phyloP scores from a whole-genome alignment of 2,797 vertebrate genomes.

The Poecilia picta region DNA sequence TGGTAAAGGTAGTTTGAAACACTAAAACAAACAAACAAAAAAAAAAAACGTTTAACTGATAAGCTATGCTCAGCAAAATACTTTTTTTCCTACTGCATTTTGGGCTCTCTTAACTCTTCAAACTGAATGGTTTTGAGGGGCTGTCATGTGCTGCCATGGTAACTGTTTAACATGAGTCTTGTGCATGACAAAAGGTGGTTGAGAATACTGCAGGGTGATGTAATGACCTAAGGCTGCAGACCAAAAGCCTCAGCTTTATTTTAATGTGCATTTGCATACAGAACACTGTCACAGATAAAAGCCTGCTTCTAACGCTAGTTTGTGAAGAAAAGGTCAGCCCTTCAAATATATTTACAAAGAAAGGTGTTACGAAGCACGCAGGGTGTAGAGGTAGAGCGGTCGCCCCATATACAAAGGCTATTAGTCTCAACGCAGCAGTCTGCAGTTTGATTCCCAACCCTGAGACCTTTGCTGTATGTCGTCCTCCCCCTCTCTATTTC shows the following conservation, averaged over 20 bases:
- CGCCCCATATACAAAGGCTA: too few relatives aligned
- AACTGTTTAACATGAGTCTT: neutral
- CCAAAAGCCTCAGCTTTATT: neutral
- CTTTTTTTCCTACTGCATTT: neutral
- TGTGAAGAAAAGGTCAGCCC: neutral
- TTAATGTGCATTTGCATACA: constrained; percentile 8
- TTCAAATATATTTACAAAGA: neutral
- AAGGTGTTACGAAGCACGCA: neutral
- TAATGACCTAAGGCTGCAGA: constrained; percentile 11
- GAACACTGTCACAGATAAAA: constrained; percentile 6
- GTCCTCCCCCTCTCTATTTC: too few relatives aligned
- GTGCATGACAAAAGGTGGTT: constrained; percentile 1
- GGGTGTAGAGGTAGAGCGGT: too few relatives aligned
- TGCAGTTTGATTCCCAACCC: too few relatives aligned
- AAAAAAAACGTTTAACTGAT: neutral
- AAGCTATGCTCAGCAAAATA: neutral
- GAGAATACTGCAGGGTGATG: neutral
- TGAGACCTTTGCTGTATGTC: too few relatives aligned
- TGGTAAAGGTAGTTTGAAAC: neutral
- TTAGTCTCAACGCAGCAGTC: too few relatives aligned
- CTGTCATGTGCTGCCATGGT: constrained; percentile 11
- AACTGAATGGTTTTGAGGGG: constrained; percentile 6
- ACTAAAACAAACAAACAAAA: too few relatives aligned
- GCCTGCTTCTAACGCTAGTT: neutral
- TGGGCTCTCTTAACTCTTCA: neutral